Evolutionary conservation across 2,113 vertebrate genomes (phyloP), one percentile per base, ranked within the genome.

Genomic region (Promerops cafer): DNA sequence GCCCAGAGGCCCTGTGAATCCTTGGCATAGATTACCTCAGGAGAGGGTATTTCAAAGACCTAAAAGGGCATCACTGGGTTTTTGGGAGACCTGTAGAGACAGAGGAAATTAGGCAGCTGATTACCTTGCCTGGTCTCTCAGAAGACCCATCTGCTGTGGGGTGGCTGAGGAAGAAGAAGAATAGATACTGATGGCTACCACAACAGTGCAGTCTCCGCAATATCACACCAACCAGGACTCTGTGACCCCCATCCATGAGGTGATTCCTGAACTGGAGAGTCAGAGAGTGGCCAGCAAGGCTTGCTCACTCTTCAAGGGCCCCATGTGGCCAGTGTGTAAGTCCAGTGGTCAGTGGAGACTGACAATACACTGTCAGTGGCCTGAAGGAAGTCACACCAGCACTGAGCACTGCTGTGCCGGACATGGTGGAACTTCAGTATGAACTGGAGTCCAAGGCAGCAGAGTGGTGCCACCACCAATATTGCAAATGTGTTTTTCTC

Each of bases 331-430:
- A 31, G 10, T 83, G 66, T 24, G 4, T 13, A 37, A 61, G 27
- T 44, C 31, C 47, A 61, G 16, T 44, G 26, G n/a, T 27, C 10
- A 37, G 11, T 39, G 42, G 16, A 52, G 37, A 52, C 26, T 35
- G 45, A 26, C 37, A 44, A 2, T 10, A 4, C 11, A 10, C 31
- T 50, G 1, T 6, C 3, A 7, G 16, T 16, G 17, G 33, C 13
- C 16, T 44, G 47, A 45, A 63, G 1, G 9, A 63, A 39, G 27
- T 72, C 57, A 37, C 11, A 15, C 4, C 17, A 21, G 13, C 39
- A 11, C 49, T 11, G 14, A 54, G 4, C 0, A 2, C 14, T 72
- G 22, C 33, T 22, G 22, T 83, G 21, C 49, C 0, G 0, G 22
- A 4, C 2, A 2, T 52, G 37, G 1, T 52, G 47, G 66, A 45